Conservation (phyloP, 2,113 vertebrate genomes). For the Danionella cerebrum region DNA sequence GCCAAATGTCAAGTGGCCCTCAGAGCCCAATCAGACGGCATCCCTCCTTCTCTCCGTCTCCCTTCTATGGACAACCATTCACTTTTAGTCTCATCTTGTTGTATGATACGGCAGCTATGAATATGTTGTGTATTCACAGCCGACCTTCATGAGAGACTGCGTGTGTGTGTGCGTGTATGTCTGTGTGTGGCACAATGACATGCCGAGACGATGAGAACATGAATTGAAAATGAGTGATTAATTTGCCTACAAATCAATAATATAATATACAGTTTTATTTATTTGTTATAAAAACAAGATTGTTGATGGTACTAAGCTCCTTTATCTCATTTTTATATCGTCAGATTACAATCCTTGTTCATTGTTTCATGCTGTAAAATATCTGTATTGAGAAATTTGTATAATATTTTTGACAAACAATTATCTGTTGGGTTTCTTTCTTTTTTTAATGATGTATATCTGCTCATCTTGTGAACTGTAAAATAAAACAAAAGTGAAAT, state of each 20-base stretch:
- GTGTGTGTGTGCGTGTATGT: slow-evolving; percentile 29
- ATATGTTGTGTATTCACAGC: slow-evolving; percentile 60
- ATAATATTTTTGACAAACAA: slow-evolving; percentile 65
- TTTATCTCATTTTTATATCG: slow-evolving; percentile 48
- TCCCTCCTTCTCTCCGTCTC: slow-evolving; percentile 46
- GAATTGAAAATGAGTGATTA: slow-evolving; percentile 51
- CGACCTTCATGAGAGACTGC: slow-evolving; percentile 51
- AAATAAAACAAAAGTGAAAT: slow-evolving; percentile 55
- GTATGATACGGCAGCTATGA: slow-evolving; percentile 40
- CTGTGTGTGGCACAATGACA: slow-evolving; percentile 47
- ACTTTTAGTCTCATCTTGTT: slow-evolving; percentile 37
- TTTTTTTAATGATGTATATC: slow-evolving; percentile 65
- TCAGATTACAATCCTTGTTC: slow-evolving; percentile 53
- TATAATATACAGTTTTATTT: slow-evolving; percentile 71
- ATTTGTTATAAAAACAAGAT: slow-evolving; percentile 56
- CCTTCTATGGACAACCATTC: slow-evolving; percentile 52
- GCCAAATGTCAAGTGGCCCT: slow-evolving; percentile 68
- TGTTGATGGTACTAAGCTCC: slow-evolving; percentile 40
- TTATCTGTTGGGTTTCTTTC: slow-evolving; percentile 64
- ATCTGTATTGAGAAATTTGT: slow-evolving; percentile 68
- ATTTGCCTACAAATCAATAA: slow-evolving; percentile 55
- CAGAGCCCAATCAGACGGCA: slow-evolving; percentile 53
- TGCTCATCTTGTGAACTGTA: slow-evolving; percentile 68
- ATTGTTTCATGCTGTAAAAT: slow-evolving; percentile 65
- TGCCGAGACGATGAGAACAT: slow-evolving; percentile 57